phyloP scores from a whole-genome alignment of 2,797 vertebrate species.

The Catostomus latipinnis region DNA sequence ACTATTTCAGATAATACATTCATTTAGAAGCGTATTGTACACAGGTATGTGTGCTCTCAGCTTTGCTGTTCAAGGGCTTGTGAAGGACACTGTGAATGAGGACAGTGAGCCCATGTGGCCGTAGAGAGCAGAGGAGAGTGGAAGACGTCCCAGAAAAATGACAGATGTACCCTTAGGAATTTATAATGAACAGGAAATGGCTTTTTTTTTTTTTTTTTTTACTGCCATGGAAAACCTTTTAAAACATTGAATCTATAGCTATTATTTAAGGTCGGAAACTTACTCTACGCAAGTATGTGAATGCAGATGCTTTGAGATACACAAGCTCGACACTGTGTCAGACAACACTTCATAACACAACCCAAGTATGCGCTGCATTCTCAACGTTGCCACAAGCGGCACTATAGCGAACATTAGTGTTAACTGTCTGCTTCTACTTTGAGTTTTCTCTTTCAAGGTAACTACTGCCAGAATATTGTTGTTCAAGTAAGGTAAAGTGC shows the following conservation, averaged over 20 bases:
- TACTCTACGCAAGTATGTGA: too few species aligned
- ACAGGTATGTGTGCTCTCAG: neutral
- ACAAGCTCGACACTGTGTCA: too few species aligned
- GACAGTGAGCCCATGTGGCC: conserved; percentile 65
- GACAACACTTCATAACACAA: too few species aligned
- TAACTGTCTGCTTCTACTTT: too few species aligned
- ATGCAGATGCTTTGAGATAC: too few species aligned
- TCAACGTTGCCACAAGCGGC: too few species aligned
- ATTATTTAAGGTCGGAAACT: neutral
- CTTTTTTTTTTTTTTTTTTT: neutral
- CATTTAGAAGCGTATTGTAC: conserved; percentile 14
- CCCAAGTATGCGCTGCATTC: too few species aligned
- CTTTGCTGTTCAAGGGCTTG: conserved; percentile 64
- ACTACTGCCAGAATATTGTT: too few species aligned
- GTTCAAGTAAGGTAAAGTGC: too few species aligned
- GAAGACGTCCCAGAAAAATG: conserved; percentile 73
- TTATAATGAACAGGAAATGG: conserved; percentile 64
- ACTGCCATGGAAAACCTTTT: conserved; percentile 39
- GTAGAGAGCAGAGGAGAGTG: conserved; percentile 68
- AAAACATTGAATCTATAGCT: conserved; percentile 1
- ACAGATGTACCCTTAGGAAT: conserved; percentile 71
- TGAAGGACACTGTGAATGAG: conserved; percentile 71
- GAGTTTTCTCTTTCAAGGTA: too few species aligned
- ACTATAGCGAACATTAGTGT: too few species aligned
- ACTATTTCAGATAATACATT: neutral